Evolutionary conservation across 2,113 vertebrate genomes (phyloP).

Genomic region (Anthoscopus minutus): DNA sequence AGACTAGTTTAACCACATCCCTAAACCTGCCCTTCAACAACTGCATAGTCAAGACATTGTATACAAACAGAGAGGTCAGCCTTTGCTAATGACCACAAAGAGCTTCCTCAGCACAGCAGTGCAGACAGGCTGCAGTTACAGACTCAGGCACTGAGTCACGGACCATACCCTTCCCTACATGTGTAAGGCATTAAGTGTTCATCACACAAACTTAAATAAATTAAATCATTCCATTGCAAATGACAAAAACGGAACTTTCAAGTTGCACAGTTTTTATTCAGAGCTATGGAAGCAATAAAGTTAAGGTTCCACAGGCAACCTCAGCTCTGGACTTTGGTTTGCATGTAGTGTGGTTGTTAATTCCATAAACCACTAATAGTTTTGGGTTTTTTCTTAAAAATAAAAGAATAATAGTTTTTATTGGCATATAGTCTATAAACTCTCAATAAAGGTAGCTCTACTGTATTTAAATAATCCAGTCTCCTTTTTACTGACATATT

Average conservation of each 20-base stretch:
- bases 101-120: background rate
- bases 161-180: background rate
- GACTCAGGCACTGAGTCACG: constrained; percentile 6
- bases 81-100: background rate
- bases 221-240: constrained; percentile 41
- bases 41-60: background rate
- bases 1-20: constrained; percentile 14
- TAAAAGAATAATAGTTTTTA: background rate
- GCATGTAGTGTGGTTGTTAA: background rate
- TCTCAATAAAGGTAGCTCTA: background rate
- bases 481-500: background rate
- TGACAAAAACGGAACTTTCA: constrained; percentile 33
- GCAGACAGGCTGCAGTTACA: background rate
- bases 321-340: background rate
- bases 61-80: constrained; percentile 22
- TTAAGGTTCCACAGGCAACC: background rate
- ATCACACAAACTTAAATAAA: constrained; percentile 56
- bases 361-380: background rate
- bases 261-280: background rate
- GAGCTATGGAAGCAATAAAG: constrained; percentile 50
- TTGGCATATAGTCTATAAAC: background rate
- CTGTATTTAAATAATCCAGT: background rate
- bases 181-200: constrained; percentile 43
- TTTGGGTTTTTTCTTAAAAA: background rate
- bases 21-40: background rate